A percentile compares a stretch with the other conserved stretches of the same genome.
phyloP scores from a whole-genome alignment of 2,797 vertebrate genomes.

The Antennarius maculatus region DNA sequence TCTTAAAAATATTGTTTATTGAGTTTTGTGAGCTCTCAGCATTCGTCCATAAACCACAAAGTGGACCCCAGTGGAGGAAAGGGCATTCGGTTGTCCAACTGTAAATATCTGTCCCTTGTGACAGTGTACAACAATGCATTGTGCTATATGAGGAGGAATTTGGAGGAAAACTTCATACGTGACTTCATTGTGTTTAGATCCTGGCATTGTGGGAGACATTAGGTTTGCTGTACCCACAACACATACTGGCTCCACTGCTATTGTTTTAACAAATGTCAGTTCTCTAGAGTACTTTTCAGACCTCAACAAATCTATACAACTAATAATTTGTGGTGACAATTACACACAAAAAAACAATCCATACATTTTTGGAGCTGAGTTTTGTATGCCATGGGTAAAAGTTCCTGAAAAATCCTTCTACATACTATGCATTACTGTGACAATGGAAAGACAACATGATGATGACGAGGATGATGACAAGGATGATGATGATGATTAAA shows the following conservation, averaged over 20 bases:
- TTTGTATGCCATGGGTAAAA: conserved; percentile 39
- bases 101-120: conserved; percentile 72
- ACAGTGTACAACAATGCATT: conserved; percentile 67
- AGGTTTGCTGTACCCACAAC: conserved; percentile 69
- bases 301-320: conserved; percentile 51
- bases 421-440: background rate
- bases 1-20: conserved; percentile 1
- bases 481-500: conserved; percentile 35
- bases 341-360: conserved; percentile 49
- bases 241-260: conserved; percentile 56
- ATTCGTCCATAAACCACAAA: conserved; percentile 2
- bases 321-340: conserved; percentile 56
- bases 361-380: conserved; percentile 24
- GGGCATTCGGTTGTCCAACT: conserved; percentile 55
- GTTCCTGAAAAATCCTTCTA: conserved; percentile 12
- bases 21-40: conserved; percentile 6
- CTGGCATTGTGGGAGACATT: conserved; percentile 73
- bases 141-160: conserved; percentile 63
- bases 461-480: too few species aligned
- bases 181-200: conserved; percentile 80
- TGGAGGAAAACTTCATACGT: conserved; percentile 71
- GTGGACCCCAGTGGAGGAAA: conserved; percentile 49
- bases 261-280: conserved; percentile 61
- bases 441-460: conserved; percentile 43
- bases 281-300: conserved; percentile 44